Evolutionary conservation across 2,113 vertebrate species (phyloP).

Genomic region (Hippocampus guttulatus): DNA sequence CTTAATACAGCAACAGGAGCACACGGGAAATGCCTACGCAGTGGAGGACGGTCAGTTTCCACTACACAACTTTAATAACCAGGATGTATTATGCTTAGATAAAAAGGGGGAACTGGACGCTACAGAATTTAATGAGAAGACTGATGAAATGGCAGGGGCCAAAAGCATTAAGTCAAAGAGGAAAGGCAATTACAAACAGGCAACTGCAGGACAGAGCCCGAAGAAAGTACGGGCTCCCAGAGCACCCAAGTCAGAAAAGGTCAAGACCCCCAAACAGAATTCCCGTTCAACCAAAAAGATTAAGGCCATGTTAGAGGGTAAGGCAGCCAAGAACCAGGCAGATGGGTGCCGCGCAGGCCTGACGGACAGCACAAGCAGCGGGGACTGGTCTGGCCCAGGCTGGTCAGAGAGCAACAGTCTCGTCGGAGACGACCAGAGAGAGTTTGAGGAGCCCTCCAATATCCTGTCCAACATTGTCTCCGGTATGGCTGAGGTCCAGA

Average conservation of each 20-base stretch:
- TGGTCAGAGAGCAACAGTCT: slow-evolving; percentile 85
- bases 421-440: slow-evolving; percentile 90
- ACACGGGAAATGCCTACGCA: slow-evolving; percentile 77
- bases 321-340: slow-evolving; percentile 79
- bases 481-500: slow-evolving; percentile 98
- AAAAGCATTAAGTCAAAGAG: slow-evolving; percentile 91
- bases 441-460: slow-evolving; percentile 97
- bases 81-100: slow-evolving; percentile 81
- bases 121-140: slow-evolving; percentile 82
- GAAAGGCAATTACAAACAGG: slow-evolving; percentile 85
- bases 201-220: slow-evolving; percentile 82
- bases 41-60: slow-evolving; percentile 90
- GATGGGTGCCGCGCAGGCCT: slow-evolving; percentile 55
- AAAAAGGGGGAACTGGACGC: slow-evolving; percentile 77
- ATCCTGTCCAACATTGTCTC: slow-evolving; percentile 98
- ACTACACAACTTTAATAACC: slow-evolving; percentile 90
- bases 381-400: slow-evolving; percentile 79
- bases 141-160: slow-evolving; percentile 75
- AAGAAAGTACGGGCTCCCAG: slow-evolving; percentile 87
- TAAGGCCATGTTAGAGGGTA: slow-evolving; percentile 79
- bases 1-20: slow-evolving; percentile 80
- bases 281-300: slow-evolving; percentile 89
- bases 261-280: slow-evolving; percentile 84
- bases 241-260: slow-evolving; percentile 88
- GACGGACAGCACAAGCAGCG: slow-evolving; percentile 64